Conservation (phyloP, 1,140 invertebrate species). For the Drosophila lowei region DNA sequence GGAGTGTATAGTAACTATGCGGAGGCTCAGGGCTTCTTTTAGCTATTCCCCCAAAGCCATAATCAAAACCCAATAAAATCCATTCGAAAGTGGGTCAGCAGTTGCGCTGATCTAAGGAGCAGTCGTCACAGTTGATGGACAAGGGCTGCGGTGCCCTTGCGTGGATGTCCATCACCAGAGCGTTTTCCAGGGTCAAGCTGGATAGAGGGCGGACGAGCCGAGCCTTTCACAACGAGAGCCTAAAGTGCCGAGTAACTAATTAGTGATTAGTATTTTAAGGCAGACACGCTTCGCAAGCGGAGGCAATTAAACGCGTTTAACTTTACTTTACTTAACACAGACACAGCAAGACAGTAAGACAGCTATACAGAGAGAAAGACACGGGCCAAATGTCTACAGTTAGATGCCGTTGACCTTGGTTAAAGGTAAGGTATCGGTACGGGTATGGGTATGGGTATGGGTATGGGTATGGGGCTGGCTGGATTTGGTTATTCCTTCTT, state of each 20-base stretch:
- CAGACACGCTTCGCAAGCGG: constrained; percentile 68
- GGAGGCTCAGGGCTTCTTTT: too few relatives aligned
- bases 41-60: too few relatives aligned
- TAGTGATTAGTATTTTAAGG: constrained; percentile 71
- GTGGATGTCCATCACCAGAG: constrained; percentile 9
- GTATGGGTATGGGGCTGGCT: constrained; percentile 54
- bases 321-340: neutral
- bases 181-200: constrained; percentile 53
- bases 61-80: neutral
- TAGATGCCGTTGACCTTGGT: constrained; percentile 76
- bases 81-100: constrained; percentile 49
- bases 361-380: too few relatives aligned
- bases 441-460: too few relatives aligned
- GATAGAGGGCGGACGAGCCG: constrained; percentile 23
- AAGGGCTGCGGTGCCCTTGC: constrained; percentile 55
- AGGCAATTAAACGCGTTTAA: constrained; percentile 58
- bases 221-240: constrained; percentile 59
- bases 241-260: constrained; percentile 65
- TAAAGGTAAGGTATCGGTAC: constrained; percentile 15
- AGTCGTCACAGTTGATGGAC: constrained; percentile 55
- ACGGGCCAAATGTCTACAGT: constrained; percentile 44
- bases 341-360: too few relatives aligned
- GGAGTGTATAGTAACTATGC: too few relatives aligned
- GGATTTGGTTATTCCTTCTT: too few relatives aligned
- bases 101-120: constrained; percentile 17